Evolutionary conservation across 1,140 invertebrate species (phyloP), one percentile per base, ranked within the genome.

Genomic region (Aphaenogaster ashmeadi): DNA sequence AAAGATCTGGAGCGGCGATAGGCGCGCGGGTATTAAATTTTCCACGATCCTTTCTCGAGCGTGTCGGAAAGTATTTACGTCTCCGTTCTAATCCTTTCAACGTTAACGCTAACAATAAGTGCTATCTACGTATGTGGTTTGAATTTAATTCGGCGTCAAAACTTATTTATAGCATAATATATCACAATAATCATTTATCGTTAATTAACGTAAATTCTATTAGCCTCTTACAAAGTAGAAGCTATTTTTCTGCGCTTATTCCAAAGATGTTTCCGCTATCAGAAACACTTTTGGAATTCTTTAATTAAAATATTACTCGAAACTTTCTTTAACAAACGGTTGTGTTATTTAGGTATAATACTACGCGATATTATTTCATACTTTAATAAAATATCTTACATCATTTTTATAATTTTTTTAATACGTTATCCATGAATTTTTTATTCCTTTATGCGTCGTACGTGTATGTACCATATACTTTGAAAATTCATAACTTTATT

Each of bases 1-100:
- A 52, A 64, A 90, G 91, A 92, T 92, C 87, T 91, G 75, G 91
- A 91, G 69, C 91, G 52, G 64, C 85, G 89, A 91, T 92, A 91
- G 66, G 64, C 79, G 74, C 69, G 75, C 64, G 89, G n/a, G 85
- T 74, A 88, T 90, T 91, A 80, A 88, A 88, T 88, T 86, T 88
- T 62, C 86, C 86, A 71, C 78, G 86, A 83, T 80, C 78, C 44
- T 81, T 71, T 83, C 58, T 83, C 78, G 66, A 67, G 78, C 50
- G 78, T 71, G 33, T 83, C 62, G 36, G 27, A 69, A 69, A 81
- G 41, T 74, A 66, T 86, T 79, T 50, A 47, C 69, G 36, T 47
- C 27, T 13, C 41, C 13, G 6, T 21, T 33, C 27, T 44, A 71
- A 81, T n/a, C 41, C 38, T 56, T 71, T 47, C 60, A 15, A 13